Evolutionary conservation across 2,113 vertebrate genomes (phyloP).

Genomic region (Laticauda laticaudata): DNA sequence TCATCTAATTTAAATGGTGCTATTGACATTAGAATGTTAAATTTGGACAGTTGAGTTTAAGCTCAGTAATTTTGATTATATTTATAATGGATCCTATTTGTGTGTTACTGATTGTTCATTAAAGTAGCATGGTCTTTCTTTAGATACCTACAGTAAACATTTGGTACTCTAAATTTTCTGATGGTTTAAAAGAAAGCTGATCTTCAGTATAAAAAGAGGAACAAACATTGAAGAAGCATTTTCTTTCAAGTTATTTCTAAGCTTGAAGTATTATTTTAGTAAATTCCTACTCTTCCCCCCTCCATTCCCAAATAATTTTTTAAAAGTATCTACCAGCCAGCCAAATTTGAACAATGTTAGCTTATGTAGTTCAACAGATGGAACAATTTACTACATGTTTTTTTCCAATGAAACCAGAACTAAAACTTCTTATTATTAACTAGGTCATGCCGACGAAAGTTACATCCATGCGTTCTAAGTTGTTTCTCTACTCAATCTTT

Average conservation of each 20-base stretch:
- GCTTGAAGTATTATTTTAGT: constrained; percentile 21
- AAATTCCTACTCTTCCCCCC: background rate
- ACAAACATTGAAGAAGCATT: constrained; percentile 33
- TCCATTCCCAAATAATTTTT: background rate
- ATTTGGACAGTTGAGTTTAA: constrained; percentile 69
- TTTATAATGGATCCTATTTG: constrained; percentile 67
- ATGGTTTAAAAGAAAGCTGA: constrained; percentile 12
- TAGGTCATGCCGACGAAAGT: constrained; percentile 26
- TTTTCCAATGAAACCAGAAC: background rate
- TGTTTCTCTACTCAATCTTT: constrained; percentile 51
- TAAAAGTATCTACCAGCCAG: background rate
- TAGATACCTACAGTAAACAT: constrained; percentile 30
- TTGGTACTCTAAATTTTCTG: background rate
- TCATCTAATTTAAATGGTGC: constrained; percentile 63
- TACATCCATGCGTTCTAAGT: constrained; percentile 66
- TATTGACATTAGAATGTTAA: constrained; percentile 64
- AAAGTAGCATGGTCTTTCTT: constrained; percentile 49
- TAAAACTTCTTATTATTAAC: background rate
- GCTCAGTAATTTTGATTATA: constrained; percentile 65
- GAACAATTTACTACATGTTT: background rate
- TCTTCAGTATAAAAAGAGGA: background rate
- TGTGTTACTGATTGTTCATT: constrained; percentile 50
- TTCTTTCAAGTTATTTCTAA: background rate
- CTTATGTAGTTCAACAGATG: background rate
- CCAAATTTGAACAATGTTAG: background rate